Evolutionary conservation across 2,797 vertebrate genomes (phyloP), one percentile per base, ranked within the genome.

Genomic region (Geotria australis): DNA sequence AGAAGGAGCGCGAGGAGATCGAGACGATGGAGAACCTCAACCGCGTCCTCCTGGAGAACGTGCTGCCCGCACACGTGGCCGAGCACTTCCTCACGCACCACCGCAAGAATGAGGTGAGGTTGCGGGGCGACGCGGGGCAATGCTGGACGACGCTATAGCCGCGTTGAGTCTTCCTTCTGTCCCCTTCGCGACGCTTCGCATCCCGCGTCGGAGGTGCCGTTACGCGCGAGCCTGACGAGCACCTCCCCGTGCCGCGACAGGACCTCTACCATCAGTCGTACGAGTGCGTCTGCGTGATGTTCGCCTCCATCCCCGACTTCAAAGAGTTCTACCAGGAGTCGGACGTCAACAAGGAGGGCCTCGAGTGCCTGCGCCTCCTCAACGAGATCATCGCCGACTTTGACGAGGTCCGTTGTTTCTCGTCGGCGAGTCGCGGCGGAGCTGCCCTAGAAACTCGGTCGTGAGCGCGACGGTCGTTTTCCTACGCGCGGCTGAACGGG

Each of bases 291-390:
- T 96, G 86, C 47, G 89, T 98, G 69, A 85, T 98, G 85, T 98
- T 98, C 13, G 91, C 89, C 10, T 98, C 91, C 0, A 81, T 98
- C 47, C 91, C 91, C 0, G 88, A 98, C 69, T 98, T 96, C 69
- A 96, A 98, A 70, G 89, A 95, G 59, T 98, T 98, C 68, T 98
- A 98, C 71, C 96, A 88, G 0, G 91, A 98, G 66, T 98, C 86
- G 7, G 89, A 98, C 56, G 82, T 96, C 70, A 98, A 98, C 72
- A 96, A 98, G 66, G 91, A 96, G 61, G 91, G 91, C 45, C 73
- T 98, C 69, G 91, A 98, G 67, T 98, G 91, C 62, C 71, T 98
- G 63, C 70, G 91, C 58, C 79, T 98, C 47, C 71, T 98, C 11
- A 98, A 98, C 46, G 91, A 98, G 73, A 98, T 98, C 64, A 86